These are phyloP conservation scores for Bombylius major DNA, from an alignment of 2,888 invertebrate species.

Conservation along the genomic window DNA sequence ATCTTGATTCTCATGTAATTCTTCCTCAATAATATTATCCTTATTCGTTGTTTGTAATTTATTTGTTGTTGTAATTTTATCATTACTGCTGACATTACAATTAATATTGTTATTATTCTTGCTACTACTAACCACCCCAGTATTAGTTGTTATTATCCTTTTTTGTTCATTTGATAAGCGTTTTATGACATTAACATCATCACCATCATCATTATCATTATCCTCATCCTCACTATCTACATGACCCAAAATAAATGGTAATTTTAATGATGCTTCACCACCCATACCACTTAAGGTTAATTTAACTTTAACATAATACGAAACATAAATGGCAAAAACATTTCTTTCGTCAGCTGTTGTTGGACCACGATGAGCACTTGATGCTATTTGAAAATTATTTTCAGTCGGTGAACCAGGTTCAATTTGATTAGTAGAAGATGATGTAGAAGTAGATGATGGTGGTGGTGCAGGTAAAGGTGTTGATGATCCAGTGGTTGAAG, in stretches of 20 bases:
- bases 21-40: constrained; percentile 12
- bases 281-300: constrained; percentile 63
- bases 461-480: background rate
- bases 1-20: constrained; percentile 10
- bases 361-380: constrained; percentile 21
- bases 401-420: constrained; percentile 13
- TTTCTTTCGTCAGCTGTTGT: constrained; percentile 37
- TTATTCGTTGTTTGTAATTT: background rate
- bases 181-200: background rate
- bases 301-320: constrained; percentile 76
- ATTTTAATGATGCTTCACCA: constrained; percentile 58
- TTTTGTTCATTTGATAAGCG: background rate
- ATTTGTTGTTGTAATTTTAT: too few species aligned
- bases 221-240: constrained; percentile 13
- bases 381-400: constrained; percentile 20
- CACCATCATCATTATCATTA: constrained; percentile 7
- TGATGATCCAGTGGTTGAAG: constrained; percentile 14
- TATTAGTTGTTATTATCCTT: background rate
- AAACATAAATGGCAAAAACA: constrained; percentile 76
- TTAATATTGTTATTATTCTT: background rate
- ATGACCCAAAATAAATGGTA: constrained; percentile 65
- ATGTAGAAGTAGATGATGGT: too few species aligned
- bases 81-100: background rate
- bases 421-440: constrained; percentile 1
- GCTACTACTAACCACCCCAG: background rate